Percentiles rank a stretch among this genome's conserved stretches.
phyloP scores from a whole-genome alignment of 53 echinoderm and acorn worm genomes.

The Echinometra lucunter region DNA sequence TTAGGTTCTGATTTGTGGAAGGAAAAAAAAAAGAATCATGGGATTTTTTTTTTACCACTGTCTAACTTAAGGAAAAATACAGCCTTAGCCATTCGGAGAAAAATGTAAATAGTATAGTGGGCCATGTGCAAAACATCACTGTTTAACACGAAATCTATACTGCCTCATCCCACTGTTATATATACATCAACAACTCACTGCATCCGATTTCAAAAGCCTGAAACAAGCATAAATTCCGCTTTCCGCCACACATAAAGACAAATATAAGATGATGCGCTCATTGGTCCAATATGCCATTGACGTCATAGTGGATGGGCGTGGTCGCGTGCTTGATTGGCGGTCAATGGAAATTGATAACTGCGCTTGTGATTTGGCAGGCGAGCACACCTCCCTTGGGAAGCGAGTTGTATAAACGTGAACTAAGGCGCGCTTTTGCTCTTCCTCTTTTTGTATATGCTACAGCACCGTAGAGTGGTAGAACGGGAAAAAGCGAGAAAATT shows the following conservation, averaged over 20 bases:
- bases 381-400: slow-evolving; percentile 58
- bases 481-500: slow-evolving; percentile 40
- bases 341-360: slow-evolving; percentile 44
- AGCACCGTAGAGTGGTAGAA: slow-evolving; percentile 27
- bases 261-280: not conserved
- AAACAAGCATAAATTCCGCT: not conserved
- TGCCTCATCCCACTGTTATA: not conserved
- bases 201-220: not conserved
- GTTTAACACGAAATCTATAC: not conserved
- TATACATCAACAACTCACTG: slow-evolving; percentile 6
- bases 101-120: not conserved
- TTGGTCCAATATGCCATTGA: slow-evolving; percentile 52
- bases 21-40: not conserved
- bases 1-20: not conserved
- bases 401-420: slow-evolving; percentile 57
- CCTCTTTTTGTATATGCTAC: slow-evolving; percentile 50
- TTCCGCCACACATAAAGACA: slow-evolving; percentile 20
- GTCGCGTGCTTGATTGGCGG: slow-evolving; percentile 39
- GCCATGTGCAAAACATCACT: not conserved
- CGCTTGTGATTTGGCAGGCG: slow-evolving; percentile 39
- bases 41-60: not conserved
- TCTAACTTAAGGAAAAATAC: no score
- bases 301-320: slow-evolving; percentile 54
- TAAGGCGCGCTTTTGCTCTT: not conserved
- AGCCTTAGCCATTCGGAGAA: not conserved